Evolutionary conservation across 1,140 invertebrate genomes (phyloP).

Genomic region (Zophobas morio): DNA sequence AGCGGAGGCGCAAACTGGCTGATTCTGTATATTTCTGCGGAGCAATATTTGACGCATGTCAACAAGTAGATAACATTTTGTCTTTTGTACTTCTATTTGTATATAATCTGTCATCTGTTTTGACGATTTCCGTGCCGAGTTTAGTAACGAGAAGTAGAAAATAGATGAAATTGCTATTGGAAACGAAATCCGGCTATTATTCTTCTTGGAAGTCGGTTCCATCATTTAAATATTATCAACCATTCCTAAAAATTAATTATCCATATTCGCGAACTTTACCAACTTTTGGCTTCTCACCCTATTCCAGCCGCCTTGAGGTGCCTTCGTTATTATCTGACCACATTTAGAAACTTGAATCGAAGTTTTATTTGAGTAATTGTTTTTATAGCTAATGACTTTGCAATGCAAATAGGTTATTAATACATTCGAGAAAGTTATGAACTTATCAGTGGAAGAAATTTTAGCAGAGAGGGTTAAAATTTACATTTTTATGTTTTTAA

Average conservation of each 20-base stretch:
- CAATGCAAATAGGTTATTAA: neutral
- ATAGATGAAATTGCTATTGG: neutral
- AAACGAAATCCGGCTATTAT: neutral
- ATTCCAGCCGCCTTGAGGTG: slow-evolving; percentile 11
- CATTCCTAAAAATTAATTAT: slow-evolving; percentile 36
- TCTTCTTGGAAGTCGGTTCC: neutral
- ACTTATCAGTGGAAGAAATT: neutral
- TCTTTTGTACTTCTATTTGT: slow-evolving; percentile 29
- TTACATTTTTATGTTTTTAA: no score
- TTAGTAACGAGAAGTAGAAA: no score
- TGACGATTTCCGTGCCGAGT: slow-evolving; percentile 8
- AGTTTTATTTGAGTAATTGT: slow-evolving; percentile 27
- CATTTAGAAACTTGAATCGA: slow-evolving; percentile 6
- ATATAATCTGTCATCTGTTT: slow-evolving; percentile 24
- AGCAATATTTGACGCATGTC: slow-evolving; percentile 48
- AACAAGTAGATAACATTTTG: slow-evolving; percentile 49
- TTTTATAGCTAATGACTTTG: slow-evolving; percentile 10
- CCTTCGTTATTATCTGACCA: slow-evolving; percentile 35
- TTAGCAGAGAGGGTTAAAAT: neutral
- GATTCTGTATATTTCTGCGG: slow-evolving; percentile 34
- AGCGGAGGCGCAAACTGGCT: slow-evolving; percentile 48
- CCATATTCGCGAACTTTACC: slow-evolving; percentile 1
- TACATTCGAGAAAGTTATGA: neutral
- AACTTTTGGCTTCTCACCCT: slow-evolving; percentile 30
- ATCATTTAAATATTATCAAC: slow-evolving; percentile 33